These are phyloP conservation scores for Rambutsinella grinnellia DNA, from an alignment of 2,888 invertebrate species.

Conservation along the genomic window DNA sequence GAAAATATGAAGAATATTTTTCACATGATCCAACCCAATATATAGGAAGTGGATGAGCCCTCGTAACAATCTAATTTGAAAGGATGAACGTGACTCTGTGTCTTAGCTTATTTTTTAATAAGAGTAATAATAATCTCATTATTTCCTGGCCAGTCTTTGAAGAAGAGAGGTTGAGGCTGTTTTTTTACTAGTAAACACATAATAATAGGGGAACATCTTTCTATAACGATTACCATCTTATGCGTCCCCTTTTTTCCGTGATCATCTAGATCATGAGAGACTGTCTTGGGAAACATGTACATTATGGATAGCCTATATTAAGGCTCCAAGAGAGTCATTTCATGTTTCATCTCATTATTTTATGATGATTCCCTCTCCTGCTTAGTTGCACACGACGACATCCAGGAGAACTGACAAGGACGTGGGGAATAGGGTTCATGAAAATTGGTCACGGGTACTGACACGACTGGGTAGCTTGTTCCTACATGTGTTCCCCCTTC, in stretches of 20 bases:
- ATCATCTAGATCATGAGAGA: constrained; percentile 31
- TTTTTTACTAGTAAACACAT: constrained; percentile 8
- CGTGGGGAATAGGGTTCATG: too few species aligned
- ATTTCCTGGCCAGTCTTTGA: too few species aligned
- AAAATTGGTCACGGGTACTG: too few species aligned
- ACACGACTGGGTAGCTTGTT: too few species aligned
- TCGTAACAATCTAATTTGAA: constrained; percentile 47
- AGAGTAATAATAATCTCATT: constrained; percentile 3
- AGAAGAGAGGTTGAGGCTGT: neutral
- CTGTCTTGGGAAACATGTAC: constrained; percentile 27
- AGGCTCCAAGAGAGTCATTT: constrained; percentile 61
- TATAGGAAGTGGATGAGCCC: too few species aligned
- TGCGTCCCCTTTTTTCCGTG: neutral
- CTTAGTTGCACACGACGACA: constrained; percentile 35
- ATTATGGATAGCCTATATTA: constrained; percentile 50
- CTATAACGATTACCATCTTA: constrained; percentile 20
- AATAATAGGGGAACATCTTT: constrained; percentile 21
- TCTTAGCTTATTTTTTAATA: constrained; percentile 9
- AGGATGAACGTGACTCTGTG: constrained; percentile 28
- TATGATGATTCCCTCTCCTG: constrained; percentile 56
- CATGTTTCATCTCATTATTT: constrained; percentile 66
- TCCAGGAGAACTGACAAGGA: neutral
- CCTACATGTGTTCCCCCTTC: too few species aligned
- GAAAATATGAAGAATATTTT: too few species aligned
- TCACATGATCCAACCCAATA: too few species aligned